These are phyloP conservation scores for Python bivittatus DNA, from an alignment of 2,113 vertebrate genomes.

Conservation along the genomic window DNA sequence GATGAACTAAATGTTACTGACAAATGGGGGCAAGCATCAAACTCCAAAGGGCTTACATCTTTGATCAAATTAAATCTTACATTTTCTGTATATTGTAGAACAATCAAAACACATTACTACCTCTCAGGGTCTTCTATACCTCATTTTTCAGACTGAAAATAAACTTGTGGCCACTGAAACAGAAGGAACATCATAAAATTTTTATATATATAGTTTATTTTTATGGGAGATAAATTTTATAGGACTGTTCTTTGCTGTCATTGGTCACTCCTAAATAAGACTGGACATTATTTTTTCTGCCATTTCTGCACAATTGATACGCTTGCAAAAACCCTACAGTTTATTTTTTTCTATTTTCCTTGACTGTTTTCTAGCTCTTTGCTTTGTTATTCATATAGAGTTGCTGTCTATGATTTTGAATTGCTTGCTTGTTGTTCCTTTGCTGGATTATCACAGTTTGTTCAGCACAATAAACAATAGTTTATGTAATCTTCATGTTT, in stretches of 20 bases:
- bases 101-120: conserved; percentile 97
- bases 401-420: conserved; percentile 85
- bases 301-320: conserved; percentile 83
- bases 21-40: conserved; percentile 62
- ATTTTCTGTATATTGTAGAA: conserved; percentile 85
- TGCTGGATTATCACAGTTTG: conserved; percentile 89
- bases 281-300: conserved; percentile 85
- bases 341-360: conserved; percentile 70
- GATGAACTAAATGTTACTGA: conserved; percentile 61
- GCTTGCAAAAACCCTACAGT: conserved; percentile 77
- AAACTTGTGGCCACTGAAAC: conserved; percentile 82
- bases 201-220: conserved; percentile 95
- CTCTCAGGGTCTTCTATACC: conserved; percentile 95
- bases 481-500: conserved; percentile 82
- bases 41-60: conserved; percentile 76
- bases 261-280: conserved; percentile 83
- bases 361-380: conserved; percentile 81
- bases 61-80: conserved; percentile 78
- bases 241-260: conserved; percentile 88
- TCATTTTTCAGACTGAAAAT: conserved; percentile 92
- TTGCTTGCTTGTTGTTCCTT: conserved; percentile 88
- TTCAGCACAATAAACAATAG: conserved; percentile 95
- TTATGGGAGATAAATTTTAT: conserved; percentile 94
- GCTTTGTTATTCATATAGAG: conserved; percentile 83
- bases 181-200: conserved; percentile 90